Conservation (phyloP, 1,140 invertebrate genomes). For the Neodiprion lecontei region DNA sequence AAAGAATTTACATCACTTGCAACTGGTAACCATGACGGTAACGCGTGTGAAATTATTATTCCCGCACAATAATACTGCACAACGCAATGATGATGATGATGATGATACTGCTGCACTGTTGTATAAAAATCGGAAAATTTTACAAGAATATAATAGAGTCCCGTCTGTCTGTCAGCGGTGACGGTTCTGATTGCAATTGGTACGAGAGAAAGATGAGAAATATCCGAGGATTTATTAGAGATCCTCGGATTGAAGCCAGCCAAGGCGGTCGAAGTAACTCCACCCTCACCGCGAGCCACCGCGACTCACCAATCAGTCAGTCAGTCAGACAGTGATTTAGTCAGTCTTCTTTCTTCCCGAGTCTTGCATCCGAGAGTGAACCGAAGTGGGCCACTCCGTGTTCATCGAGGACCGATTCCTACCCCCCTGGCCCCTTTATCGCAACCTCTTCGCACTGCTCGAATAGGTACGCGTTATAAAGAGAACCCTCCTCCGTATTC, state of each 20-base stretch:
- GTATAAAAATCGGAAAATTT: neutral
- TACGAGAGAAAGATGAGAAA: slow-evolving; percentile 18
- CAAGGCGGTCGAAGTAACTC: neutral
- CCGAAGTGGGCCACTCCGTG: neutral
- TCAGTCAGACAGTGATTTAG: neutral
- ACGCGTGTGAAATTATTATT: neutral
- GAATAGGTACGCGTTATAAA: neutral
- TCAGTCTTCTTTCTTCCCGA: neutral
- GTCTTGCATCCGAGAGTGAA: neutral
- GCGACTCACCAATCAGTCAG: neutral
- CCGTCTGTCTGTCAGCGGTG: neutral
- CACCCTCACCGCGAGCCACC: neutral
- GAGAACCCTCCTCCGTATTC: slow-evolving; percentile 10
- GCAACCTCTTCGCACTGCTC: neutral
- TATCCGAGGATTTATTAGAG: slow-evolving; percentile 24
- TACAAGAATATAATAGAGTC: neutral
- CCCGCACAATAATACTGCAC: neutral
- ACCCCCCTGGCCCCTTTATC: neutral
- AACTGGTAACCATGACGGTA: neutral
- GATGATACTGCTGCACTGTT: neutral
- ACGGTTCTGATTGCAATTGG: no score
- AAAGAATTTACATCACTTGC: neutral
- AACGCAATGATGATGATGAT: neutral
- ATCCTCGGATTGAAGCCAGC: slow-evolving; percentile 5
- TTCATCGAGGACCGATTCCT: slow-evolving; percentile 11